Evolutionary conservation across 2,797 vertebrate species (phyloP), one percentile per base, ranked within the genome.

Genomic region (Pseudochaenichthys georgianus): DNA sequence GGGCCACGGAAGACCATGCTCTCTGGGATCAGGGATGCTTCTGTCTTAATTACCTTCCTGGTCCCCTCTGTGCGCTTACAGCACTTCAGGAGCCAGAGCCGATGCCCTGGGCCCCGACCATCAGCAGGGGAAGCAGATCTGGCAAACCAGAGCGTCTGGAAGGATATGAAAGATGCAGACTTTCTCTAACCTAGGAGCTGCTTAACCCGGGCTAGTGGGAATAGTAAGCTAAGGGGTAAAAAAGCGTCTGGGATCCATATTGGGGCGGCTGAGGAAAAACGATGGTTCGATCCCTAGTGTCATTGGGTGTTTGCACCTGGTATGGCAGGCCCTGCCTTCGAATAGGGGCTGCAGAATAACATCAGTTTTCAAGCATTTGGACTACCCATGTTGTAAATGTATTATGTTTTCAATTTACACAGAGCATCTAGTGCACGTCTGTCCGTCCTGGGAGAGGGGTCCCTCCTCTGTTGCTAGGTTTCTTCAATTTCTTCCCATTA

Each of bases 21-120:
- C 88, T 82, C 77, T 74, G 87, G 83, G 86, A 92, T 86, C 73
- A 73, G 82, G 74, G 80, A 90, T 43, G 62, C 65, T 61, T 87
- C 86, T 75, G 80, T 89, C 79, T 94, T 95, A 95, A 95, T 95
- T 95, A 95, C 92, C 80, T 67, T 86, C 82, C 83, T 64, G 69
- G 64, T 86, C 77, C 87, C 85, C 76, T 77, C 13, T 67, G 81
- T 79, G 82, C 70, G 78, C 63, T 34, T 68, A 82, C 73, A 72
- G 65, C 78, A 75, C 70, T 77, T 72, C 63, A 77, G 78, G 78
- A 87, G 85, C 58, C 11, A 43, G 55, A 68, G 70, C 80, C 80
- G 74, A 81, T 64, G 73, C 84, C 87, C 78, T 69, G 64, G 71
- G 85, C 70, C 71, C 68, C 41, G 23, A 77, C 58, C 54, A 78